phyloP scores from a whole-genome alignment of 2,888 invertebrate genomes.

The Smittia sp. region DNA sequence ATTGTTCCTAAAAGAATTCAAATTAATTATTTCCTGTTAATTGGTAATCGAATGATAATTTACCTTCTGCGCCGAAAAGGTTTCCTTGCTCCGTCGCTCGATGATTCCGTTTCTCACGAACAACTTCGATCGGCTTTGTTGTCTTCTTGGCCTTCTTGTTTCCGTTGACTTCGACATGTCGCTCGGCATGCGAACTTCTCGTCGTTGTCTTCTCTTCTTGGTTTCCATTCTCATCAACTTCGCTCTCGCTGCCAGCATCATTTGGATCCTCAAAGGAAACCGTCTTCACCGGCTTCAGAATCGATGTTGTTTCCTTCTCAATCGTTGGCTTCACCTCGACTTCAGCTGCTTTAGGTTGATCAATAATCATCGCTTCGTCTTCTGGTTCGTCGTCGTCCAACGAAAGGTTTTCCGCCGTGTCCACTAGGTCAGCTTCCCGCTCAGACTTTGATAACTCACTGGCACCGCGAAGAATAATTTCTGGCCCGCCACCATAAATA shows the following conservation, averaged over 20 bases:
- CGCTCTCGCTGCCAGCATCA: conserved; percentile 21
- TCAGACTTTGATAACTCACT: conserved; percentile 42
- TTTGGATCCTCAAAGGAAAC: conserved; percentile 38
- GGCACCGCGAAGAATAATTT: conserved; percentile 56
- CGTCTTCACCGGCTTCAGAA: conserved; percentile 31
- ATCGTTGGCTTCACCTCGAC: background rate
- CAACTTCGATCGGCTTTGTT: conserved; percentile 14
- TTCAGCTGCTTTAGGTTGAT: background rate
- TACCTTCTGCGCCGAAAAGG: conserved; percentile 45
- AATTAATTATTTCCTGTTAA: background rate
- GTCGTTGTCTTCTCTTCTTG: background rate
- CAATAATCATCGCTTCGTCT: background rate
- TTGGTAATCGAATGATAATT: background rate
- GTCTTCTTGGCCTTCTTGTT: background rate
- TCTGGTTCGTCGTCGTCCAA: conserved; percentile 44
- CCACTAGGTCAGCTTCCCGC: conserved; percentile 37
- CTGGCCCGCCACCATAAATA: conserved; percentile 89
- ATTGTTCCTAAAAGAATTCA: conserved; percentile 7
- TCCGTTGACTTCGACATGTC: background rate
- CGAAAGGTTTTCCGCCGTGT: conserved; percentile 43
- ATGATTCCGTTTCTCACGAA: conserved; percentile 43
- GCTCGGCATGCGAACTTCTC: background rate
- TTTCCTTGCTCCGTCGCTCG: conserved; percentile 43
- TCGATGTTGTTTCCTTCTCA: conserved; percentile 25
- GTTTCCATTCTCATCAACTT: background rate